Evolutionary conservation across 1,140 invertebrate genomes (phyloP).

Genomic region (Diorhabda sublineata): DNA sequence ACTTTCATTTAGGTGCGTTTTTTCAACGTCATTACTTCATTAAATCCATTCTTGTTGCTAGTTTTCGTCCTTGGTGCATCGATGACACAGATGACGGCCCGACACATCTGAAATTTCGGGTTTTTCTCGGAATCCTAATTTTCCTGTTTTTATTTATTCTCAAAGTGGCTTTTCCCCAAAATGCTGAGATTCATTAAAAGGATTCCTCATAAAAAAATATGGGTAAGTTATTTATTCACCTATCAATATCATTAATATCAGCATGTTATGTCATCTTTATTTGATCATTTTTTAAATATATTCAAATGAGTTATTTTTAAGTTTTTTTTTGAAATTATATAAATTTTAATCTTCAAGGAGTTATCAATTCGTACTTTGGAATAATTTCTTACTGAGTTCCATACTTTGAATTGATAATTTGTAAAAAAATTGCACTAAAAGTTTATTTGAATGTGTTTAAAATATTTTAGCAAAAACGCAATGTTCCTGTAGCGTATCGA

Average conservation of each 20-base stretch:
- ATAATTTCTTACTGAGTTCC: too few relatives aligned
- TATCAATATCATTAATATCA: conserved; percentile 10
- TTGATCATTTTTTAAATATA: conserved; percentile 8
- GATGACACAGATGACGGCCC: conserved; percentile 14
- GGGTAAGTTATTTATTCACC: conserved; percentile 14
- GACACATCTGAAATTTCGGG: conserved; percentile 22
- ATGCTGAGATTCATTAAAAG: conserved; percentile 18
- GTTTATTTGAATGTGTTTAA: too few relatives aligned
- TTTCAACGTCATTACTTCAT: too few relatives aligned
- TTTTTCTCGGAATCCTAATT: conserved; percentile 17
- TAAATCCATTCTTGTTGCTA: too few relatives aligned
- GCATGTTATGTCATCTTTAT: conserved; percentile 24
- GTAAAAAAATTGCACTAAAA: too few relatives aligned
- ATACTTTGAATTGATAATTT: too few relatives aligned
- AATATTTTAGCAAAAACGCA: too few relatives aligned
- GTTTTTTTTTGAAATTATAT: too few relatives aligned
- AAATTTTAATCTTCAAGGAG: too few relatives aligned
- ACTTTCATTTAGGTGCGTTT: too few relatives aligned
- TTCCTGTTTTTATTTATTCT: conserved; percentile 14
- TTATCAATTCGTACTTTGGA: too few relatives aligned
- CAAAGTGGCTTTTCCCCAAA: conserved; percentile 29
- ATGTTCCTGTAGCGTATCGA: background rate
- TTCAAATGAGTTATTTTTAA: background rate
- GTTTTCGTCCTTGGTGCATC: too few relatives aligned
- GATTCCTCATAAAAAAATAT: conserved; percentile 14